These are phyloP conservation scores for Mythimna lalbum DNA, from an alignment of 2,888 invertebrate genomes.

Conservation along the genomic window DNA sequence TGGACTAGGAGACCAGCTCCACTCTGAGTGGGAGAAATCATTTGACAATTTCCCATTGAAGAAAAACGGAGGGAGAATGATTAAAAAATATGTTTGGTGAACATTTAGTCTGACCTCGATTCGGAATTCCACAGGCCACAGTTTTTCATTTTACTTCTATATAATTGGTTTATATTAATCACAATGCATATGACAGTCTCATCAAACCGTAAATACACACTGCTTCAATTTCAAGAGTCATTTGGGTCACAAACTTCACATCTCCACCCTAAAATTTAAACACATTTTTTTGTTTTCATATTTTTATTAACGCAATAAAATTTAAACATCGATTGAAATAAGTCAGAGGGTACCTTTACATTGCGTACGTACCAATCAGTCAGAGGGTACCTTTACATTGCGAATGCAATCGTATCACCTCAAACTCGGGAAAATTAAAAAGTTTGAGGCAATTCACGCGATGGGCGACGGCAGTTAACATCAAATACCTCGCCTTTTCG, in stretches of 20 bases:
- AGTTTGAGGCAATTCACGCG: constrained; percentile 38
- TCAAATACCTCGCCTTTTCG: constrained; percentile 7
- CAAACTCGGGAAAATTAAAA: constrained; percentile 40
- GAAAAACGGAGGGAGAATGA: too few species aligned
- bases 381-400: not conserved
- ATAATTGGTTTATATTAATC: not conserved
- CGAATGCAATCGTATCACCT: constrained; percentile 13
- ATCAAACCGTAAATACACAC: not conserved
- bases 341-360: constrained; percentile 2
- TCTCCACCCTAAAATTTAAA: too few species aligned
- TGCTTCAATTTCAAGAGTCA: not conserved
- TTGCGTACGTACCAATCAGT: constrained; percentile 8
- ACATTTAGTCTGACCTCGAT: too few species aligned
- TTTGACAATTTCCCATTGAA: too few species aligned
- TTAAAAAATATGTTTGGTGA: too few species aligned
- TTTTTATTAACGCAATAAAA: constrained; percentile 4
- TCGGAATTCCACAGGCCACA: too few species aligned
- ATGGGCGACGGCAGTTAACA: constrained; percentile 5
- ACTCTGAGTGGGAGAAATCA: too few species aligned
- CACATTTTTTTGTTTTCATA: not conserved
- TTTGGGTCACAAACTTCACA: too few species aligned
- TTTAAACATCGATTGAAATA: constrained; percentile 2
- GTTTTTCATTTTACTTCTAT: too few species aligned
- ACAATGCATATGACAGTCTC: not conserved
- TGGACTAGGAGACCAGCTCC: too few species aligned